Evolutionary conservation across 1,140 invertebrate genomes (phyloP).

Genomic region (Melitaea cinxia): DNA sequence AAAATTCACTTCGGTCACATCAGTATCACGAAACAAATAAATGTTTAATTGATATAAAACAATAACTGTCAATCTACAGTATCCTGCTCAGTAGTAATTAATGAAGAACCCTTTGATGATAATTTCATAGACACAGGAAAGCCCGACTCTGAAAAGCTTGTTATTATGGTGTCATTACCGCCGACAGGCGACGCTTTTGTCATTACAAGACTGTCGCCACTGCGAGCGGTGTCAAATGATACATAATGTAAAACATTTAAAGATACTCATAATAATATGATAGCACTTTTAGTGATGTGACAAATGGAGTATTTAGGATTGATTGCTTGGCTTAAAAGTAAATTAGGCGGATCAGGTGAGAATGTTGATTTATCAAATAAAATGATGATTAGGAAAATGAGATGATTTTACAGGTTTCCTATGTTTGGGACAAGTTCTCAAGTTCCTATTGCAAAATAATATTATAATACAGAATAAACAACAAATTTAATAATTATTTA

Average conservation of each 20-base stretch:
- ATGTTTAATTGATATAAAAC: background rate
- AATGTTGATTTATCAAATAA: too few relatives aligned
- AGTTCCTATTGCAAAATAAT: too few relatives aligned
- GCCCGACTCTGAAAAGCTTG: slow-evolving; percentile 29
- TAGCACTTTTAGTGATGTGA: background rate
- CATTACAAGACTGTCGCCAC: background rate
- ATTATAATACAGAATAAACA: too few relatives aligned
- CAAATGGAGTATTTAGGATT: too few relatives aligned
- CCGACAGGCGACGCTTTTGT: slow-evolving; percentile 13
- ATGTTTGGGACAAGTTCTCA: too few relatives aligned
- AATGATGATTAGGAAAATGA: too few relatives aligned
- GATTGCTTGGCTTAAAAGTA: too few relatives aligned
- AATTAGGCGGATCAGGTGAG: too few relatives aligned
- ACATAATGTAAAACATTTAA: background rate
- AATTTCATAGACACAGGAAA: slow-evolving; percentile 32
- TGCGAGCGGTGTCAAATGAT: slow-evolving; percentile 4
- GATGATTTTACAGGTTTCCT: too few relatives aligned
- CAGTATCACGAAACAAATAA: too few relatives aligned
- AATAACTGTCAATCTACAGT: background rate
- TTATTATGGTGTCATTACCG: slow-evolving; percentile 34
- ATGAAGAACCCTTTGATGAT: slow-evolving; percentile 18
- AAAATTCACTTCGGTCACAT: too few relatives aligned
- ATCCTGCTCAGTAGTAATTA: background rate
- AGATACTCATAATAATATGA: background rate
- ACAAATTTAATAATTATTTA: too few relatives aligned